phyloP scores from a whole-genome alignment of 2,888 invertebrate species.

The Carcina quercana region DNA sequence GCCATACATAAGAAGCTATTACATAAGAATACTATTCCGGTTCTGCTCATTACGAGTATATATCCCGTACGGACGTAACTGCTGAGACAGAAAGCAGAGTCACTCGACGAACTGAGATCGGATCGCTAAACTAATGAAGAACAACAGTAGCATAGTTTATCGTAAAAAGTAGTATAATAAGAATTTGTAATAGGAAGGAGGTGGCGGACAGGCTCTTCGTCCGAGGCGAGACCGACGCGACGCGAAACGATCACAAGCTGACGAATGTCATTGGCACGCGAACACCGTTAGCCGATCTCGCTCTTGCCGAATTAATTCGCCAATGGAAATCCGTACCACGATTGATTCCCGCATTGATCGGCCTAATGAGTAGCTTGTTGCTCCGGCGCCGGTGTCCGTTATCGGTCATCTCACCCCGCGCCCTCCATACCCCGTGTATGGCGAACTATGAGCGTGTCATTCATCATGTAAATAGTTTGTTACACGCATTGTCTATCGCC shows the following conservation, averaged over 20 bases:
- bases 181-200: too few relatives aligned
- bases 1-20: too few relatives aligned
- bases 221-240: constrained; percentile 19
- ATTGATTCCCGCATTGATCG: constrained; percentile 59
- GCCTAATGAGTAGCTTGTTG: constrained; percentile 61
- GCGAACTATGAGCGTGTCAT: constrained; percentile 25
- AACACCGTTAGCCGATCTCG: constrained; percentile 69
- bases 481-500: constrained; percentile 39
- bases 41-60: too few relatives aligned
- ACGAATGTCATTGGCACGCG: constrained; percentile 71
- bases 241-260: constrained; percentile 44
- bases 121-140: too few relatives aligned
- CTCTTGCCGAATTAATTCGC: constrained; percentile 69
- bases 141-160: constrained; percentile 2
- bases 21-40: too few relatives aligned
- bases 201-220: too few relatives aligned
- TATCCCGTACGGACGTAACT: too few relatives aligned
- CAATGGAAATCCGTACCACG: constrained; percentile 57
- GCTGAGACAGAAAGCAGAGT: too few relatives aligned
- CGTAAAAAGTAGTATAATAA: too few relatives aligned
- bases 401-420: constrained; percentile 50
- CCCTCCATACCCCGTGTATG: constrained; percentile 29
- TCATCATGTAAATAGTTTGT: constrained; percentile 24
- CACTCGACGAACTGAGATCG: too few relatives aligned
- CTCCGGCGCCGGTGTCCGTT: constrained; percentile 45